Evolutionary conservation across 2,888 invertebrate genomes (phyloP), one percentile per base, ranked within the genome.

Genomic region (Cephus spinipes): DNA sequence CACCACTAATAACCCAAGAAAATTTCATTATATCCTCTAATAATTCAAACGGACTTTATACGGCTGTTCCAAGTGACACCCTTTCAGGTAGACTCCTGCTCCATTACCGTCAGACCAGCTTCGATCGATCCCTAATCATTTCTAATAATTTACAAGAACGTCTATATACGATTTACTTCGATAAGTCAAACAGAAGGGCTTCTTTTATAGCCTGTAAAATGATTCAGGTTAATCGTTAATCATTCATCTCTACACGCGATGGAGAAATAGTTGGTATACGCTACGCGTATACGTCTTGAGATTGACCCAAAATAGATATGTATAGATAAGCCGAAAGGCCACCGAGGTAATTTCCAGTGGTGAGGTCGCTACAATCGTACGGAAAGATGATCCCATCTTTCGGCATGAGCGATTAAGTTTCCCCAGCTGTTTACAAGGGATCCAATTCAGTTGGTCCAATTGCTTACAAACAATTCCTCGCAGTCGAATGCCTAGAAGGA

Each of bases 21-120:
- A 85, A 83, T 87, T 85, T 85, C 86, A 84, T 85, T 86, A 83
- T 77, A 77, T 74, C 81, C 73, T 34, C 78, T 85, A 81, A 83
- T 81, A 84, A 83, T 82, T 84, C 79, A 82, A 71, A 71, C 31
- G 80, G 68, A 68, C 73, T 79, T 79, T 77, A 79, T 79, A 77
- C 30, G 40, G 40, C 40, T 55, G 6, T 55, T 55, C 40, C 0
- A 9, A 55, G 40, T 6, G 40, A 55, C 40, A 55, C 40, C 23
- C 40, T 23, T 23, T 55, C 40, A 9, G 9, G 23, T 55, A 23
- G 23, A 55, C 40, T 55, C 40, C 23, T 55, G 40, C 40, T 23
- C 40, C 15, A 55, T 15, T 55, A 55, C 23, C 23, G 23, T 55
- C 40, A 2, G 23, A 55, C 23, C 23, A 55, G 9, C 23, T 55